These are phyloP conservation scores for Bombus affinis DNA, from an alignment of 1,140 invertebrate genomes.

Conservation along the genomic window DNA sequence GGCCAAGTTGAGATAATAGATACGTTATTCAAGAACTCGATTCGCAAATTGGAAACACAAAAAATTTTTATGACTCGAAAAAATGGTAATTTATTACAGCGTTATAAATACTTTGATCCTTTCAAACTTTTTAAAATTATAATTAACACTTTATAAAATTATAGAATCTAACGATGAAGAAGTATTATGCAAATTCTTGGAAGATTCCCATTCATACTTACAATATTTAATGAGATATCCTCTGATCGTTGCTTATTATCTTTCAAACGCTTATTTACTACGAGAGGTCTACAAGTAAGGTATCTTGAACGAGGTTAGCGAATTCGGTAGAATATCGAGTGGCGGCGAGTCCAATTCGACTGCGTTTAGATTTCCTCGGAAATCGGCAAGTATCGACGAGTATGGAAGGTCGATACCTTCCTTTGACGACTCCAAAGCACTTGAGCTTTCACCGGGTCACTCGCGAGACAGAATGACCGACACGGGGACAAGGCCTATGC, in stretches of 20 bases:
- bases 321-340: background rate
- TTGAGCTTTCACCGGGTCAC: conserved; percentile 51
- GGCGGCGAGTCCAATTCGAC: background rate
- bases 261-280: background rate
- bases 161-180: no score
- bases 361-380: background rate
- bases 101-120: no score
- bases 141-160: no score
- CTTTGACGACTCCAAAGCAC: conserved; percentile 51
- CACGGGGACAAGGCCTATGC: conserved; percentile 41
- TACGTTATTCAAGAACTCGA: no score
- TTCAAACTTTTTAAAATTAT: no score
- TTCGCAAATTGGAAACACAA: no score
- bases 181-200: no score
- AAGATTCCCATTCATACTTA: background rate
- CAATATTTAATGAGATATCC: background rate
- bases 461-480: conserved; percentile 61
- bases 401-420: conserved; percentile 37
- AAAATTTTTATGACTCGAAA: no score
- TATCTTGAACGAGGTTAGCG: background rate
- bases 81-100: no score
- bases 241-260: background rate
- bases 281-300: no score
- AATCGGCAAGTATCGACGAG: conserved; percentile 34
- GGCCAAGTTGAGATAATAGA: no score